These are phyloP conservation scores for Lycophotia porphyrea DNA, from an alignment of 2,888 invertebrate genomes.

Conservation along the genomic window DNA sequence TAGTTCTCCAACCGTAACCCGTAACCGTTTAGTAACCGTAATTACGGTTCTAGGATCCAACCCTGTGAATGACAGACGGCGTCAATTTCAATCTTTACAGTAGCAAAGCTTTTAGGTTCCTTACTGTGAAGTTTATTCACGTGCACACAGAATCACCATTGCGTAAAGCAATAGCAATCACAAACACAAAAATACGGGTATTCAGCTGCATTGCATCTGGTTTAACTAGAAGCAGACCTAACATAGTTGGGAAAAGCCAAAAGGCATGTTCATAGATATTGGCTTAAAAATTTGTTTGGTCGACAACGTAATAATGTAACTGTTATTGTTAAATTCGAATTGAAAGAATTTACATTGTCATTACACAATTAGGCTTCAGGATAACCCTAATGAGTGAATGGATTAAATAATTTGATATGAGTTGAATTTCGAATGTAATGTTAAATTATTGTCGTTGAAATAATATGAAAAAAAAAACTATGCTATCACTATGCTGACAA, in stretches of 20 bases:
- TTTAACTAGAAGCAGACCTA: neutral
- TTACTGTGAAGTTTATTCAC: slow-evolving; percentile 20
- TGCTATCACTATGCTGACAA: too few relatives aligned
- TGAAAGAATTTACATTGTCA: neutral
- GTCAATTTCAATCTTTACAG: neutral
- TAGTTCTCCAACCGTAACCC: too few relatives aligned
- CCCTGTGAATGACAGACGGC: slow-evolving; percentile 2
- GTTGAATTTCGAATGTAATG: neutral
- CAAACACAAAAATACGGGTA: neutral
- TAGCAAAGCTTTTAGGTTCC: neutral
- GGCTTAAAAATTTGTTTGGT: neutral
- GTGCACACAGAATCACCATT: neutral
- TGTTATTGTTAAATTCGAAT: neutral
- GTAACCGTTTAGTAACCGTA: too few relatives aligned
- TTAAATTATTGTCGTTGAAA: too few relatives aligned
- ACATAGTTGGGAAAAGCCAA: neutral
- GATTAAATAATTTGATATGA: neutral
- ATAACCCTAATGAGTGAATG: neutral
- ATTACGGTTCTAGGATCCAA: neutral
- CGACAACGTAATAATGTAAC: neutral
- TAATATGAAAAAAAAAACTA: too few relatives aligned
- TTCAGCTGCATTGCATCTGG: neutral
- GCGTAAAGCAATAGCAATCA: neutral
- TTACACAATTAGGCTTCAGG: neutral
- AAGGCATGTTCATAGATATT: neutral